phyloP scores from a whole-genome alignment of 2,113 vertebrate genomes.

The Pachycephala philippinensis region DNA sequence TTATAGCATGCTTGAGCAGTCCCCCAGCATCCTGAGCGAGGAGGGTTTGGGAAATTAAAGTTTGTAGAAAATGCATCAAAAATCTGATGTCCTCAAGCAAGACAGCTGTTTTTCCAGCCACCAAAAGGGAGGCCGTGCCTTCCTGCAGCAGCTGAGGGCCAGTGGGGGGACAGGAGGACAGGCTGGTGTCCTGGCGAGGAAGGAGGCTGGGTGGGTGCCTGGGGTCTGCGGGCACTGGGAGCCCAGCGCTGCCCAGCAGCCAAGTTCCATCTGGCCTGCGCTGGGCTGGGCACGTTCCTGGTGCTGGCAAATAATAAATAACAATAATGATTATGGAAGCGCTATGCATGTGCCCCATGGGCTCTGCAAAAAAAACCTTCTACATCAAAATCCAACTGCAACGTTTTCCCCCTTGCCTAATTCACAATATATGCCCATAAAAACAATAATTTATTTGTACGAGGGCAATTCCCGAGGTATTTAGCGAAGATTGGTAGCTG shows the following conservation, averaged over 20 bases:
- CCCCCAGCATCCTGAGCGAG: background rate
- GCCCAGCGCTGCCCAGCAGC: background rate
- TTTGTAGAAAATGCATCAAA: conserved; percentile 23
- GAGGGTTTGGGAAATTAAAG: conserved; percentile 35
- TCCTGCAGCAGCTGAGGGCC: background rate
- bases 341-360: background rate
- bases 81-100: conserved; percentile 28
- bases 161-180: background rate
- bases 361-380: conserved; percentile 7
- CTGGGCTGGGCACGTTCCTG: background rate
- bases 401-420: conserved; percentile 23
- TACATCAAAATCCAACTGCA: conserved; percentile 1
- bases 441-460: background rate
- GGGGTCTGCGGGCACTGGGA: background rate
- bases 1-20: background rate
- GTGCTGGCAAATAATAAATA: conserved; percentile 8
- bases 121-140: background rate
- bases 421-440: conserved; percentile 25
- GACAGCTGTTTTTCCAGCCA: conserved; percentile 17
- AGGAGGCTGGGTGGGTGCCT: background rate
- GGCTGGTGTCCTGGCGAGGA: rapidly evolving
- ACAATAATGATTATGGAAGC: background rate
- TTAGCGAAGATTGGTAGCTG: background rate
- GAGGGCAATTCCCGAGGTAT: background rate
- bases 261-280: rapidly evolving